phyloP scores from a whole-genome alignment of 2,888 invertebrate genomes.

The Biston betularia region DNA sequence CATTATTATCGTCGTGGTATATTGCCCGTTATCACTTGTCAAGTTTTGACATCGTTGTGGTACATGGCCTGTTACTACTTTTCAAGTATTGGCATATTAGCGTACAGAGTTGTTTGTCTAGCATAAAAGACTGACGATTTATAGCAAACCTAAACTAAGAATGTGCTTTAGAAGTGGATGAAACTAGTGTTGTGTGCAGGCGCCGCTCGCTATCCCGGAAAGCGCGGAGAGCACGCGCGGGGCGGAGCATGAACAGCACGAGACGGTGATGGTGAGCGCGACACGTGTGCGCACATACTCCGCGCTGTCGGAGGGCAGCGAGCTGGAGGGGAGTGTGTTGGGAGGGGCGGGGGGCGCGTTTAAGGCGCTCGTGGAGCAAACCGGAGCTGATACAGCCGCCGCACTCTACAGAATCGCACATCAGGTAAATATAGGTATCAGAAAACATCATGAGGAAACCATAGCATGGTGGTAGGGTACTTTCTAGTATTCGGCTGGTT shows the following conservation, averaged over 20 bases:
- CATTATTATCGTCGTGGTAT: no score
- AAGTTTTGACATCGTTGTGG: no score
- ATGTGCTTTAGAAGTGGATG: not conserved
- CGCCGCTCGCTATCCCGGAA: constrained; percentile 75
- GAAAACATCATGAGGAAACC: no score
- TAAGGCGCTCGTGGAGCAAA: constrained; percentile 89
- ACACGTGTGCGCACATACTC: constrained; percentile 69
- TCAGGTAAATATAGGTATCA: constrained; percentile 72
- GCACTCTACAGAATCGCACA: constrained; percentile 86
- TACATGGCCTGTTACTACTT: no score
- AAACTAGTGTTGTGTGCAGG: constrained; percentile 51
- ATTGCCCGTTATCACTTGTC: no score
- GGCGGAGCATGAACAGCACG: constrained; percentile 55
- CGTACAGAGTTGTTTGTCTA: no score
- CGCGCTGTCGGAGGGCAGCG: constrained; percentile 66
- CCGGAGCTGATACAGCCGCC: constrained; percentile 87
- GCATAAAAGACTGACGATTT: no score
- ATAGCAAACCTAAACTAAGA: no score
- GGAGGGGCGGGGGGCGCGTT: constrained; percentile 91
- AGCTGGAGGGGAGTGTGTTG: constrained; percentile 62
- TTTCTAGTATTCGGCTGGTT: no score
- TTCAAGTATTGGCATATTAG: no score
- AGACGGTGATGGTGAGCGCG: constrained; percentile 55
- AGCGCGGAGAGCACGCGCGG: constrained; percentile 62
- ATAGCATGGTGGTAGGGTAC: no score